These are phyloP conservation scores for Antennarius maculatus DNA, from an alignment of 2,797 vertebrate species.

Conservation along the genomic window DNA sequence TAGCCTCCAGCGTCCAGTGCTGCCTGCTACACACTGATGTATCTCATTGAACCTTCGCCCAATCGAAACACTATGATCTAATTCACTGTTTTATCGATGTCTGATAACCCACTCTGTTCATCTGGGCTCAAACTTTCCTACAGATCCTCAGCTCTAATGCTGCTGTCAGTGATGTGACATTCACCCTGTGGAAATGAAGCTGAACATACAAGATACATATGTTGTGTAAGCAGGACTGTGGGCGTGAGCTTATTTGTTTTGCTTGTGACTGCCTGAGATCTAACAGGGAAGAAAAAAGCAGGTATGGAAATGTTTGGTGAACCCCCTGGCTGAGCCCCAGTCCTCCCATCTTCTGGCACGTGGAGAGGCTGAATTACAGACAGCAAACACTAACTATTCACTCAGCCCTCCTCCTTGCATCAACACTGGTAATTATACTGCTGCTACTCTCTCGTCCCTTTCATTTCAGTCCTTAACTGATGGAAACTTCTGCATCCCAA, in stretches of 20 bases:
- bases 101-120: slow-evolving; percentile 17
- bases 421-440: slow-evolving; percentile 72
- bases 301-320: slow-evolving; percentile 54
- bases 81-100: slow-evolving; percentile 36
- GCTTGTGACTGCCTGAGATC: slow-evolving; percentile 49
- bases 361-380: slow-evolving; percentile 73
- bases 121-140: slow-evolving; percentile 10
- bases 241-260: slow-evolving; percentile 49
- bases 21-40: slow-evolving; percentile 4
- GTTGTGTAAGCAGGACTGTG: slow-evolving; percentile 17
- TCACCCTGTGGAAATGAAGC: slow-evolving; percentile 27
- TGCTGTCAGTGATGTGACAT: slow-evolving; percentile 8
- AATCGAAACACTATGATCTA: slow-evolving; percentile 18
- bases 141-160: slow-evolving; percentile 3
- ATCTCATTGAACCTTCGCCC: neutral
- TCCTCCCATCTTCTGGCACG: slow-evolving; percentile 52
- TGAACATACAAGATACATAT: slow-evolving; percentile 16
- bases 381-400: slow-evolving; percentile 59
- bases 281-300: slow-evolving; percentile 60
- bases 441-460: slow-evolving; percentile 55
- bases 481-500: slow-evolving; percentile 46
- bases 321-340: slow-evolving; percentile 50
- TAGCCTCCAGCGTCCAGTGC: slow-evolving; percentile 14
- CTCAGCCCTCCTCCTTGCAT: slow-evolving; percentile 49
- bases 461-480: slow-evolving; percentile 67